Evolutionary conservation across 2,113 vertebrate genomes (phyloP), one percentile per base, ranked within the genome.

Genomic region (Mastomys natalensis): DNA sequence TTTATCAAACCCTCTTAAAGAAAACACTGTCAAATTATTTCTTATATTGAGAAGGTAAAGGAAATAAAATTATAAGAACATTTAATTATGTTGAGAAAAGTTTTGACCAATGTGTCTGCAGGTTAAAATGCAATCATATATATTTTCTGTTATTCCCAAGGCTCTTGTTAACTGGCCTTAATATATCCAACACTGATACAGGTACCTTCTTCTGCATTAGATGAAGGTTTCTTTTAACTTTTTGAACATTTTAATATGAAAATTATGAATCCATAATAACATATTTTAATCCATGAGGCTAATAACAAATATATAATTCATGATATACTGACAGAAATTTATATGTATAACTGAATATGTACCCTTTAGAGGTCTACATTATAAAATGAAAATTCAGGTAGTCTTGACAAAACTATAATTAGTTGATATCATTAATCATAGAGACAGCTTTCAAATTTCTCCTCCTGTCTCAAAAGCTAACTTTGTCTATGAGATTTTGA

Each of bases 361-460:
- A 55, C 22, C 21, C 5, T 84, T 34, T 48, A 89, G 72, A 94
- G 68, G 29, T 26, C 74, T 4, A 62, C 40, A 45, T 68, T 94
- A 95, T 86, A 58, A 81, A 94, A 89, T 48, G 22, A 37, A 90
- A 72, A 37, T 86, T 55, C 8, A 87, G 4, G 51, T 78, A n/a
- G 62, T 7, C 11, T 22, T 81, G 85, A 29, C 13, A 90, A 92
- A 48, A 43, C 55, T 51, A 74, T 77, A 91, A 48, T 87, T 87
- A 90, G 29, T 91, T 89, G 45, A 58, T 68, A 80, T 73, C 11
- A 91, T 31, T 70, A 70, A 89, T 26, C 31, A 86, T 26, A 3
- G 7, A 64, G 4, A 34, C 7, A 94, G 11, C 58, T 92, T 92
- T 94, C 81, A 88, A 68, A 94, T 73, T 48, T 88, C 8, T 88